Percentiles rank a stretch among this genome's conserved stretches.
Conservation (phyloP, 2,797 vertebrate genomes). For the Ptychadena robeensis region DNA sequence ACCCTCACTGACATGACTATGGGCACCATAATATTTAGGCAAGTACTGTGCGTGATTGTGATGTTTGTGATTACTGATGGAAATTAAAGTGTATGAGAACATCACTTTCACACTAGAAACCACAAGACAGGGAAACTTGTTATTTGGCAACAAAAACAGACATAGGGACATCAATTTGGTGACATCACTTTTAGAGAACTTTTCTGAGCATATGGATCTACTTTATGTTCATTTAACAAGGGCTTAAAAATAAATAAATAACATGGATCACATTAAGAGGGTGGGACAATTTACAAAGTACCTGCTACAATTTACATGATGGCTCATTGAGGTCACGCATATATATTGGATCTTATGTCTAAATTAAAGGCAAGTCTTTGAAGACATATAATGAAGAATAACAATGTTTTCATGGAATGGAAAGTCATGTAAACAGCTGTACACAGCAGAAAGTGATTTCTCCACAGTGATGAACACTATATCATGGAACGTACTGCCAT, state of each 20-base stretch:
- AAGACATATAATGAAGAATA: not conserved
- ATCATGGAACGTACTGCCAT: slow-evolving; percentile 1
- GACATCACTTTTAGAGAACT: slow-evolving; percentile 16
- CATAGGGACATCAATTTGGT: not conserved
- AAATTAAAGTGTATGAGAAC: slow-evolving; percentile 7
- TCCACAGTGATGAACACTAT: not conserved
- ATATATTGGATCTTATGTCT: not conserved
- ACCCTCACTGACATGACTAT: not conserved
- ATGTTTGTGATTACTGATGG: not conserved
- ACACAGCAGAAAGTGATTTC: not conserved
- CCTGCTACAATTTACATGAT: not conserved
- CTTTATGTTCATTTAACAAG: not conserved
- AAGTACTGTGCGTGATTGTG: not conserved
- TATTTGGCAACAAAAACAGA: slow-evolving; percentile 28
- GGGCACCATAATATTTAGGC: not conserved
- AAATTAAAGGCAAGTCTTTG: not conserved
- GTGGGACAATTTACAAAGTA: not conserved
- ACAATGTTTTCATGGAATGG: not conserved
- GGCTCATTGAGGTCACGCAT: not conserved
- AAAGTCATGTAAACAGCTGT: not conserved
- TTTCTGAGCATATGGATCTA: slow-evolving; percentile 14
- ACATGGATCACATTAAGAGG: slow-evolving; percentile 24
- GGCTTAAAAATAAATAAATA: not conserved
- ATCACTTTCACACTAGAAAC: slow-evolving; percentile 25
- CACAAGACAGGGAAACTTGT: not conserved